These are phyloP conservation scores for Xiphophorus maculatus DNA, from an alignment of 2,113 vertebrate genomes.

Conservation along the genomic window DNA sequence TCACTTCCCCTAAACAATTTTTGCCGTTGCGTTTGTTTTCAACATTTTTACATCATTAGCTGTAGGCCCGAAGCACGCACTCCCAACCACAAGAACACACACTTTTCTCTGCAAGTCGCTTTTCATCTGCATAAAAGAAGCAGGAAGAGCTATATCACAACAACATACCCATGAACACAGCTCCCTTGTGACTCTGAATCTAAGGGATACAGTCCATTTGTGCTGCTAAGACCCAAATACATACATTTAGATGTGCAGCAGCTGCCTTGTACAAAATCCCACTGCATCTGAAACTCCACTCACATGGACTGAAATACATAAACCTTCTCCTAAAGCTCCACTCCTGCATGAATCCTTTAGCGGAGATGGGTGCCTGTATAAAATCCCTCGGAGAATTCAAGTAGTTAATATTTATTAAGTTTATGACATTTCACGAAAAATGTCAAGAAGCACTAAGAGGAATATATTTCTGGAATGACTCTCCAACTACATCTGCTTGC, in stretches of 20 bases:
- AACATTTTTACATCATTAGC: constrained; percentile 81
- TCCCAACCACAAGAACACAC: constrained; percentile 10
- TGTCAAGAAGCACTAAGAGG: constrained; percentile 19
- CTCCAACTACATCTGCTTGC: constrained; percentile 5
- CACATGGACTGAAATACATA: constrained; percentile 20
- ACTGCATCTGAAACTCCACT: constrained; percentile 9
- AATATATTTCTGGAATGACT: constrained; percentile 35
- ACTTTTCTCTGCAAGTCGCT: constrained; percentile 32
- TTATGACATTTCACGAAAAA: constrained; percentile 40
- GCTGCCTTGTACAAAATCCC: constrained; percentile 10
- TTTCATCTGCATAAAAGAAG: constrained; percentile 46
- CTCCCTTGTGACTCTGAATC: constrained; percentile 52
- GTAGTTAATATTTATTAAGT: constrained; percentile 46
- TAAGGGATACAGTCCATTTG: constrained; percentile 42
- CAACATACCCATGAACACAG: constrained; percentile 39
- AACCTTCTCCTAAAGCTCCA: constrained; percentile 12
- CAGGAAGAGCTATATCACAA: constrained; percentile 39
- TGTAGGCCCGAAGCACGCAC: constrained; percentile 41
- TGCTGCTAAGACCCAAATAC: constrained; percentile 56
- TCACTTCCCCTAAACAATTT: constrained; percentile 43
- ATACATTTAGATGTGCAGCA: constrained; percentile 45
- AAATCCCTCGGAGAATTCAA: constrained; percentile 20
- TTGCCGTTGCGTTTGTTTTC: constrained; percentile 73
- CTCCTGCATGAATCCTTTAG: constrained; percentile 21
- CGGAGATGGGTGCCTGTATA: constrained; percentile 12